These are phyloP conservation scores for Pogoniulus pusillus DNA, from an alignment of 2,797 vertebrate genomes.

Conservation along the genomic window DNA sequence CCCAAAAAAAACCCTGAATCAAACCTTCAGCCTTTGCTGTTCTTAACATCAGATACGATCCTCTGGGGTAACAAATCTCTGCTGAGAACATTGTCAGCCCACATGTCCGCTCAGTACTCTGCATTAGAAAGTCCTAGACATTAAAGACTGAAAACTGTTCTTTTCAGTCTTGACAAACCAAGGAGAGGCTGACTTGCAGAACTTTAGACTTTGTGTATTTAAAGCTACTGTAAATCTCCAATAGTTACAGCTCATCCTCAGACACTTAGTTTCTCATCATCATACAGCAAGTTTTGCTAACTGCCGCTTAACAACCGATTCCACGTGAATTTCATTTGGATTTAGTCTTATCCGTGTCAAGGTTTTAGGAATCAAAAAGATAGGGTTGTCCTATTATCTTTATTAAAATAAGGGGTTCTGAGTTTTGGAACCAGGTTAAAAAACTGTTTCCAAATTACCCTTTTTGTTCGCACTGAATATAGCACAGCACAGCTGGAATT, in stretches of 20 bases:
- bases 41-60: background rate
- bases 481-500: background rate
- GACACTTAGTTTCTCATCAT: background rate
- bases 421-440: background rate
- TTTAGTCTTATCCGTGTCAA: background rate
- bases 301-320: background rate
- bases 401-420: background rate
- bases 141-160: background rate
- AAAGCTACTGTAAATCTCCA: background rate
- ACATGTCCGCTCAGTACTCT: background rate
- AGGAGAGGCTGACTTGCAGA: background rate
- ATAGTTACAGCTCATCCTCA: background rate
- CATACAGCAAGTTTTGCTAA: background rate
- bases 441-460: background rate
- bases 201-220: background rate
- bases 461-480: background rate
- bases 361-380: background rate
- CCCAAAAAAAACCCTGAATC: background rate
- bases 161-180: background rate
- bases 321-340: background rate
- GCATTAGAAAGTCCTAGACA: background rate
- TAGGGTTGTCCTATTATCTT: background rate
- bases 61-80: constrained; percentile 9
- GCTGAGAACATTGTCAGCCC: background rate
- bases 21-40: background rate